Conservation (phyloP, 2,888 invertebrate genomes). For the Prosapia bicincta region DNA sequence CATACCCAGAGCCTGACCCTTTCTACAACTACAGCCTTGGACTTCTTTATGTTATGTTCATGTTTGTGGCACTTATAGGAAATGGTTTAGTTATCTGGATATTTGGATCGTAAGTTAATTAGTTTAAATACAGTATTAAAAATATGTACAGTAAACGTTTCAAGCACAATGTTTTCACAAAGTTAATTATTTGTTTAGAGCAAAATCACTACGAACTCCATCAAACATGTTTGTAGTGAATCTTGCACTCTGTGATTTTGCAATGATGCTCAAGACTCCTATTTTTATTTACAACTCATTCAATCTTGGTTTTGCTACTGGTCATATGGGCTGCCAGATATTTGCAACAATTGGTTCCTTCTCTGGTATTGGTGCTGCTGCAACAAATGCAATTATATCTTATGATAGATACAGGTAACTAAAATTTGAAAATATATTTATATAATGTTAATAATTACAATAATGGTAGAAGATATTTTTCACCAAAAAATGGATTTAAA, state of each 20-base stretch:
- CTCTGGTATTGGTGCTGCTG: constrained; percentile 73
- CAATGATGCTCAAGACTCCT: constrained; percentile 85
- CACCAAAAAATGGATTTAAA: no score
- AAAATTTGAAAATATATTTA: no score
- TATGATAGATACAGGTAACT: constrained; percentile 68
- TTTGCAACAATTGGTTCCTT: constrained; percentile 73
- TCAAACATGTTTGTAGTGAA: constrained; percentile 83
- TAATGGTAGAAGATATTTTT: no score
- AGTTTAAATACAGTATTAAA: neutral
- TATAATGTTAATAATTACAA: no score
- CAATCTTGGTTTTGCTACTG: constrained; percentile 70
- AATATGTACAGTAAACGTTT: neutral
- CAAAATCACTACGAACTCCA: constrained; percentile 69
- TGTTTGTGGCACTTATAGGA: constrained; percentile 67
- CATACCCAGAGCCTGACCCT: constrained; percentile 74
- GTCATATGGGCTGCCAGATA: constrained; percentile 70
- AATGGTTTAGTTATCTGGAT: constrained; percentile 85
- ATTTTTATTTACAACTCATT: constrained; percentile 84
- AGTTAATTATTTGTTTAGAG: constrained; percentile 47
- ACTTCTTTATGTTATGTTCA: constrained; percentile 71
- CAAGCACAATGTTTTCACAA: neutral
- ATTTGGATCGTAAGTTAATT: constrained; percentile 65
- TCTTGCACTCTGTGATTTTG: constrained; percentile 76
- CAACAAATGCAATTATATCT: constrained; percentile 82
- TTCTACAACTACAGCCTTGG: constrained; percentile 77